phyloP scores from a whole-genome alignment of 1,140 invertebrate species.

The Saccostrea cuccullata region DNA sequence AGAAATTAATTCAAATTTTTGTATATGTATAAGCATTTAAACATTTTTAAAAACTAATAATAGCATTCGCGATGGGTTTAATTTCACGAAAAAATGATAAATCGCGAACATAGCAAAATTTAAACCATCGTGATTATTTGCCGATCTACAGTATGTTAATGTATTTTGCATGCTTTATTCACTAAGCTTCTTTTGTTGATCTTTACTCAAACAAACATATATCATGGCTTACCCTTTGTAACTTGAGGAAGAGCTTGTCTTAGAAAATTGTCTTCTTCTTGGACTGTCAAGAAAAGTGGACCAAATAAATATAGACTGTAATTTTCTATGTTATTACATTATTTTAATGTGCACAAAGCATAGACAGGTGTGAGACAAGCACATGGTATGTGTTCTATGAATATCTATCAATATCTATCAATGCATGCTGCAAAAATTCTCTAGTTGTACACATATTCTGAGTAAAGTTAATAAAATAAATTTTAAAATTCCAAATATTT shows the following conservation, averaged over 20 bases:
- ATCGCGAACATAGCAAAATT: no score
- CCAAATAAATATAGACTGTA: neutral
- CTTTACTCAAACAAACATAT: neutral
- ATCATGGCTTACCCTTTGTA: neutral
- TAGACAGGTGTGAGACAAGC: neutral
- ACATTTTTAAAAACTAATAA: no score
- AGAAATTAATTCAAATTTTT: no score
- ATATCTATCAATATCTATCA: neutral
- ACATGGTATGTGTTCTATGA: neutral
- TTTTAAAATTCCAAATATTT: no score
- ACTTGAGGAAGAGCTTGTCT: constrained; percentile 11
- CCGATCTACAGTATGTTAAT: no score
- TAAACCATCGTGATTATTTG: no score
- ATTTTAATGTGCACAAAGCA: neutral
- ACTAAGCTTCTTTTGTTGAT: no score
- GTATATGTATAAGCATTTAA: no score
- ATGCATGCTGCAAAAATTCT: neutral
- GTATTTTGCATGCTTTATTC: no score
- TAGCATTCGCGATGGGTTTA: no score
- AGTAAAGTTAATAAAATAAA: no score
- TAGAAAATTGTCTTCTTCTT: constrained; percentile 27
- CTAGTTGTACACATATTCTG: neutral
- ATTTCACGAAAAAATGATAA: no score
- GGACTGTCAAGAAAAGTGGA: neutral
- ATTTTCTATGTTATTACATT: neutral